A percentile compares a stretch with the other conserved stretches of the same genome.
Evolutionary conservation across 2,113 vertebrate species (phyloP).

Genomic region (Tetrao urogallus): DNA sequence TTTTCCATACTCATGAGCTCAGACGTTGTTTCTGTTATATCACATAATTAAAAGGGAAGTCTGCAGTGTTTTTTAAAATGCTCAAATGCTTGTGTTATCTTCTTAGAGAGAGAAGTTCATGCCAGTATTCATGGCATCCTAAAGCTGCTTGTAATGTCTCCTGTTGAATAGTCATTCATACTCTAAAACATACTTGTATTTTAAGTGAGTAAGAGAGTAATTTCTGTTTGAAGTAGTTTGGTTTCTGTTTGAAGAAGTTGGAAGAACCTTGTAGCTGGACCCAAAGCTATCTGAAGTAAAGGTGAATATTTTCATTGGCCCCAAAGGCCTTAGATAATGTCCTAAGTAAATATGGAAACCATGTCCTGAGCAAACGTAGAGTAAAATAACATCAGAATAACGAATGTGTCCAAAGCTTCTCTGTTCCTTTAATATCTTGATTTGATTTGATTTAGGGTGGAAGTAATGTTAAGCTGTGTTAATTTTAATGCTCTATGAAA

Average conservation of each 20-base stretch:
- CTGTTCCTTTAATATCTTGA: constrained; percentile 39
- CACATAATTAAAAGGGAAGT: background rate
- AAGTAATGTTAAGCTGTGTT: constrained; percentile 62
- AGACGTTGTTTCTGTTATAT: background rate
- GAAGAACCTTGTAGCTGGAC: background rate
- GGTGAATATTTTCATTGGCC: background rate
- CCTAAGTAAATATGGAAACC: background rate
- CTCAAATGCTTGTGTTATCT: background rate
- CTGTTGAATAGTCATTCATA: background rate
- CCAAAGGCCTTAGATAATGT: background rate
- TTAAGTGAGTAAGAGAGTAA: background rate
- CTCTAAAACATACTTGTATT: background rate
- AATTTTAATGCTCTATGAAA: constrained; percentile 60
- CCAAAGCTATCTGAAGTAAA: background rate
- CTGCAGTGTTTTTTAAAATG: background rate
- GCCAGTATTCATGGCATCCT: background rate
- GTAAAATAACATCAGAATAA: background rate
- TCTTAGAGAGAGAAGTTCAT: background rate
- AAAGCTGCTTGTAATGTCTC: background rate
- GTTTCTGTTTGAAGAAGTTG: background rate
- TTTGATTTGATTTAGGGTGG: constrained; percentile 31
- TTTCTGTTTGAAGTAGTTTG: background rate
- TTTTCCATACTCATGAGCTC: background rate
- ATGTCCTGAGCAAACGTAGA: background rate
- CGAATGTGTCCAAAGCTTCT: background rate